Base-by-base conservation (phyloP, 2,888 invertebrate genomes). In the Blastobasis adustella region DNA sequence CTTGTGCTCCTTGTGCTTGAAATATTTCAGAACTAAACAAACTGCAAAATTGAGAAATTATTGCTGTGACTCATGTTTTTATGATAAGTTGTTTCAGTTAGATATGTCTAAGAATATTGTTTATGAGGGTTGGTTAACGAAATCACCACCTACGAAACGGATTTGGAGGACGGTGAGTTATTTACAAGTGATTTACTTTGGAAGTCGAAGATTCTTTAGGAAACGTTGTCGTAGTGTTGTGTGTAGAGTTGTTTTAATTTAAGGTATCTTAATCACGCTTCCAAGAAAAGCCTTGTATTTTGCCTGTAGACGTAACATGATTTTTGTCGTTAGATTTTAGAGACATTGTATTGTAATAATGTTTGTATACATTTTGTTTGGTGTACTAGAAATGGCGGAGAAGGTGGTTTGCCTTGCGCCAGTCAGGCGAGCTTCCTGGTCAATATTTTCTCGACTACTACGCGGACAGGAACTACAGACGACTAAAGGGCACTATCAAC, bases 391-490 rank as follows among this genome's bases (percentile, higher is more conserved):
- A 96, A 90, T 98, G 98, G 98, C 93, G 97, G 79, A 92, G 94
- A 76, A 92, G 98, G 69, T 98, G 96, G 96, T 98, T 98, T 86
- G 94, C 96, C 62, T 90, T 98, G 67, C 93, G 95, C 61, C 95
- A 96, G 76, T 94, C 95, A 42, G 96, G 97, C 62, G 96, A 97
- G 76, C 92, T 97, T 70, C 98, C 98, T 50, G 96, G 96, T 53
- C 97, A 97, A 82, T 98, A 95, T 89, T 93, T 96, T 73, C 90
- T 98, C 66, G 97, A 96, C 77, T 98, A 98, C 82, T 98, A 95
- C 82, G 95, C 96, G 43, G 97, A 98, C 79, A 91, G 93, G 68
- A 93, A 93, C 73, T 93, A 95, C 78, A 92, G 95, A 66, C 95
- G 96, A 71, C 89, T 94, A 62, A 96, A 97, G 88, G 96, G 96